Evolutionary conservation across 2,113 vertebrate species (phyloP).

Genomic region (Coregonus clupeaformis): DNA sequence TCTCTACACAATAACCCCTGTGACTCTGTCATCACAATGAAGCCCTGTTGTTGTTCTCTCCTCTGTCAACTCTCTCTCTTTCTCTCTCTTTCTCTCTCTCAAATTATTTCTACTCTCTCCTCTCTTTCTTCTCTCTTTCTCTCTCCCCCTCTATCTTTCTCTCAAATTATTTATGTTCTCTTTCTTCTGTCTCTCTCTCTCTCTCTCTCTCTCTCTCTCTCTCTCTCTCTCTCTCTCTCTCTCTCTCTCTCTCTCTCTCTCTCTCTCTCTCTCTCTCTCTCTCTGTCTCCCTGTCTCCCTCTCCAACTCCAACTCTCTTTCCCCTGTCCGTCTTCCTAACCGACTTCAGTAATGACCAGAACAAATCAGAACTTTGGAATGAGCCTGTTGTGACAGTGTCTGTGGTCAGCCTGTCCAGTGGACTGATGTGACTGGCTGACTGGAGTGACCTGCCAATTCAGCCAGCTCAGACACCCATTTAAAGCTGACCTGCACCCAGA

Average conservation of each 20-base stretch:
- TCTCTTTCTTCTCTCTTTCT: too few relatives aligned
- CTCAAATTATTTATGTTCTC: too few relatives aligned
- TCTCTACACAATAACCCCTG: not conserved
- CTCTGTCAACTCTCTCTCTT: not conserved
- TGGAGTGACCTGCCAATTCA: too few relatives aligned
- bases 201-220: too few relatives aligned
- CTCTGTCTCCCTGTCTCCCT: too few relatives aligned
- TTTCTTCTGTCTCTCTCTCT: too few relatives aligned
- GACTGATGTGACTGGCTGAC: too few relatives aligned
- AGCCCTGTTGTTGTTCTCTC: not conserved
- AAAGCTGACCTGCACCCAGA: not conserved
- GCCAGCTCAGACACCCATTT: too few relatives aligned
- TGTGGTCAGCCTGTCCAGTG: not conserved
- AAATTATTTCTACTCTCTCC: not conserved
- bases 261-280: not conserved
- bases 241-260: too few relatives aligned
- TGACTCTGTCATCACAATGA: not conserved
- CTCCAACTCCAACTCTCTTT: not conserved
- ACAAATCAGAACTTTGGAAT: constrained; percentile 8
- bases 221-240: too few relatives aligned
- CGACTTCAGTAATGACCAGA: constrained; percentile 12
- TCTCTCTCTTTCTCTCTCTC: not conserved
- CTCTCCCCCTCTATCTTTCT: too few relatives aligned
- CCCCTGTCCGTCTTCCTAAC: not conserved
- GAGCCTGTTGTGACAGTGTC: constrained; percentile 6